Evolutionary conservation across 2,888 invertebrate species (phyloP).

Genomic region (Onchidella celtica): DNA sequence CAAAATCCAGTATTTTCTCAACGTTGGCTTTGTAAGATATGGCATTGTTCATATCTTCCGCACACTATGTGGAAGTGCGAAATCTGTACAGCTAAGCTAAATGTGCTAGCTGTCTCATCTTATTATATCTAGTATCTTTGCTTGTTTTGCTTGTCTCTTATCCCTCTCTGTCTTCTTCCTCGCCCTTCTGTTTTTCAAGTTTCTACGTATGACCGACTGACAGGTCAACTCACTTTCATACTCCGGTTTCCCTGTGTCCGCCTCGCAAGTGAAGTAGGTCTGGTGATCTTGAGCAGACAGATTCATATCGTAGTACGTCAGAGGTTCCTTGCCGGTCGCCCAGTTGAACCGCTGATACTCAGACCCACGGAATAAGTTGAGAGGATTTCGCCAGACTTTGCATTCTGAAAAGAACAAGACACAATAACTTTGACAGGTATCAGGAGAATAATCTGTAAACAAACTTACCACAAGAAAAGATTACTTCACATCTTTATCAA

Average conservation of each 20-base stretch:
- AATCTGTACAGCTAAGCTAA: no score
- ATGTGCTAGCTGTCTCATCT: no score
- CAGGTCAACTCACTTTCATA: slow-evolving; percentile 86
- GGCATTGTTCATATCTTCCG: no score
- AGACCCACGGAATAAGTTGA: slow-evolving; percentile 95
- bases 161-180: no score
- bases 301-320: slow-evolving; percentile 99
- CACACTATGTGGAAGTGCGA: no score
- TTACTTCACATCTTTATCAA: no score
- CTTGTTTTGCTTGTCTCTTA: no score
- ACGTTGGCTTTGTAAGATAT: no score
- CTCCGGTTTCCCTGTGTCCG: slow-evolving; percentile 91
- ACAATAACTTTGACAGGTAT: not conserved
- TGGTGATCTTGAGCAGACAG: slow-evolving; percentile 99
- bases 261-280: slow-evolving; percentile 95
- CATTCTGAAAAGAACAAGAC: slow-evolving; percentile 85
- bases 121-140: no score
- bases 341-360: slow-evolving; percentile 97
- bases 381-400: slow-evolving; percentile 97
- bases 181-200: no score
- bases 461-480: not conserved
- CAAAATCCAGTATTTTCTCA: no score
- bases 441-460: not conserved
- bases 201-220: not conserved
- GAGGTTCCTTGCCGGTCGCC: slow-evolving; percentile 94